Evolutionary conservation across 2,888 invertebrate species (phyloP), one percentile per base, ranked within the genome.

Genomic region (Coenonympha arcania): DNA sequence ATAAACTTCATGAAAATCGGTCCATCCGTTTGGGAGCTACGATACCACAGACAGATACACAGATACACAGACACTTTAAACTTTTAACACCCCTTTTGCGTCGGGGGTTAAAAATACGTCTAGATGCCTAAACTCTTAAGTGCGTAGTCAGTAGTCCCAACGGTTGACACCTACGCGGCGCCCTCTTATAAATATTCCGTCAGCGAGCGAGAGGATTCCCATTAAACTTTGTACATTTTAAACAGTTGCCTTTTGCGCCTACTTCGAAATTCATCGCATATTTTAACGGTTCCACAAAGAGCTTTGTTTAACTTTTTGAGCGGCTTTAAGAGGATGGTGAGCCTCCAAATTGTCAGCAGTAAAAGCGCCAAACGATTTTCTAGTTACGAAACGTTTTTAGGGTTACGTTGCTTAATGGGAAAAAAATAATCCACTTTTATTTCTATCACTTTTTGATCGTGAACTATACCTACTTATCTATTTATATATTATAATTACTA

Each of bases 221-320:
- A 77, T 81, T 76, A 73, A 83, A 81, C 76, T 82, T 81, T 70
- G 73, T 73, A 78, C 75, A 77, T 79, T 82, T 82, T 76, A 79
- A 77, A 76, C 78, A 76, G 75, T 73, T 66, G 70, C 73, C 75
- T 76, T 73, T 77, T 66, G 71, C 70, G 69, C 68, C 67, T 66
- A 71, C 72, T 79, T 73, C 65, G 65, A 71, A 79, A 79, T 80
- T 80, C 80, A 76, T 74, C 74, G 79, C 74, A 76, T 79, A 80
- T 79, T 81, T n/a, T 79, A 75, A 74, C 72, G 73, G 71, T 68
- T 63, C 65, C 63, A 60, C 71, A 72, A 78, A 79, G 76, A 72
- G 77, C 73, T 76, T 78, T 79, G 76, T 77, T 74, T 71, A 76
- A 79, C 71, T 81, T 81, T 73, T 73, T 65, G 67, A 72, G 69